Conservation (phyloP, 1,140 invertebrate genomes). For the Pseudomyrmex concolor region DNA sequence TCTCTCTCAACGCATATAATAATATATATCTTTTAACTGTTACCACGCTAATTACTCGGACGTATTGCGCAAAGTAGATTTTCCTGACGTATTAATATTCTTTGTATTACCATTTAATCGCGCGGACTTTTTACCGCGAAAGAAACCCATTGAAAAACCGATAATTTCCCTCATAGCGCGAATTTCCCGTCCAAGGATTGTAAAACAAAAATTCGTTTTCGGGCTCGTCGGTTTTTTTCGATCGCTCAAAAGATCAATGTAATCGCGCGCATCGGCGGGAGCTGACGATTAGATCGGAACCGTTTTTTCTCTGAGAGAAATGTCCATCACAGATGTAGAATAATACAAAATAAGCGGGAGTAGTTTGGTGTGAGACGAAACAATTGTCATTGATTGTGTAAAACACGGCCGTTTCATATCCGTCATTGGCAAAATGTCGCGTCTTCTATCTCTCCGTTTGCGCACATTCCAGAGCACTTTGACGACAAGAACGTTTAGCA, state of each 20-base stretch:
- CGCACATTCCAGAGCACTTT: conserved; percentile 15
- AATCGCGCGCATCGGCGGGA: background rate
- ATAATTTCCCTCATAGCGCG: conserved; percentile 26
- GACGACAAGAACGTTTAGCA: conserved; percentile 31
- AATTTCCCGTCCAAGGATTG: conserved; percentile 11
- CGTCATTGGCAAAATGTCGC: background rate
- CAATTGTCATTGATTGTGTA: too few species aligned
- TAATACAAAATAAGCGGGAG: too few species aligned
- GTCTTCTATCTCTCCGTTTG: conserved; percentile 23
- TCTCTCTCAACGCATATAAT: conserved; percentile 12
- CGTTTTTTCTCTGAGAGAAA: too few species aligned
- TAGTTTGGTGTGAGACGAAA: too few species aligned
- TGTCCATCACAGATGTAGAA: too few species aligned
- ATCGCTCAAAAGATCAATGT: background rate
- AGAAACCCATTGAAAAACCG: conserved; percentile 26
- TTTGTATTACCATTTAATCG: conserved; percentile 25
- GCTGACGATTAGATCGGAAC: too few species aligned
- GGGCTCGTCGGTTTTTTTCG: background rate
- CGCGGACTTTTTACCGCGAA: background rate
- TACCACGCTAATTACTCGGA: background rate
- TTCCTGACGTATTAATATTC: conserved; percentile 36
- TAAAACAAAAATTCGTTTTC: conserved; percentile 27
- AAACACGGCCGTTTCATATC: too few species aligned
- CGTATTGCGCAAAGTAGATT: conserved; percentile 27
- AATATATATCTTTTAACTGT: conserved; percentile 27